Base-by-base conservation (phyloP, 1,140 invertebrate species). In the Ceratosolen fusciceps region DNA sequence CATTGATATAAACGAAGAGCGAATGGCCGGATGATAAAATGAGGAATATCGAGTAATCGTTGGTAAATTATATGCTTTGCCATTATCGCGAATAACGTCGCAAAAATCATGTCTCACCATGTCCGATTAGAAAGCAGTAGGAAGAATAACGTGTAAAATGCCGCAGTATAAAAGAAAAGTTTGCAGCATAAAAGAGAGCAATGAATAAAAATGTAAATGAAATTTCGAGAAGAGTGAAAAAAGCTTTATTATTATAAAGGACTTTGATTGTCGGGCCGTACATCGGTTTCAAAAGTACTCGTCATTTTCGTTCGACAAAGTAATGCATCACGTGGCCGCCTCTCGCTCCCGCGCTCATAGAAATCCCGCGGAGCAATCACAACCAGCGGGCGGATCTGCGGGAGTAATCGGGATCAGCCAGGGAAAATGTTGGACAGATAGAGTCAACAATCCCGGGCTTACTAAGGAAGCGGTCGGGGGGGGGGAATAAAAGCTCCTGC, bases 201-300 rank as follows among this genome's bases (percentile, higher is more conserved):
- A 71, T 80, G 72, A 8, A 12, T 62, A 43, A 10, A 8, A 43
- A 14, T 8, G 39, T 37, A 65, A 37, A n/a, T 29, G 65, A 73
- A 79, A 72, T 77, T 56, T 34, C 34, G 12, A n/a, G 0, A 21
- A 19, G 49, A 24, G 43, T 14, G 21, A 72, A 47, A n/a, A n/a
- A n/a, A n/a, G n/a, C n/a, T n/a, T n/a, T 70, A 72, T 78, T 72
- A 78, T 78, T 78, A 73, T 60, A 67, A n/a, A 34, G 47, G 56
- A 74, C 77, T 74, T 79, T 74, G 71, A 79, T 78, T 56, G 72
- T 60, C 16, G 58, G 31, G 14, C 19, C 52, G 43, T 39, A 24
- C 34, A 72, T 71, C 78, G 75, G 71, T 75, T 67, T n/a, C 39
- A 21, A 80, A 80, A 80, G 78, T 74, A 71, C 78, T 75, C 52